Evolutionary conservation across 2,888 invertebrate species (phyloP), one percentile per base, ranked within the genome.

Genomic region (Synanthedon formicaeformis): DNA sequence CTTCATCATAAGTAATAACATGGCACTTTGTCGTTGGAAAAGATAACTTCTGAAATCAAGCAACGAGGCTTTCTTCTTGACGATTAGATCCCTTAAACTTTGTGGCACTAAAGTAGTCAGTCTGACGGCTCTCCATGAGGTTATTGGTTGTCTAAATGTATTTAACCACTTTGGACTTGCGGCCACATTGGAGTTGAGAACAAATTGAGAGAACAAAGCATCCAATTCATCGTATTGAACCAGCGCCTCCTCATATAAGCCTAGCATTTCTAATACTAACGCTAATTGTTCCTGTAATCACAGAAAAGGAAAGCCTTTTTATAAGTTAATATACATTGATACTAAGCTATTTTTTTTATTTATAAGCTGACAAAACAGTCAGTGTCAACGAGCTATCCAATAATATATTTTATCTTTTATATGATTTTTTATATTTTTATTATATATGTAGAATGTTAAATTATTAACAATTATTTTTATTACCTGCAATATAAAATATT

Each of bases 211-310:
- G 78, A 98, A 97, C 62, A 98, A 90, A 51, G 97, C 98, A 86
- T 98, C 98, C 69, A 99, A 88, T 83, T 98, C 98, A 75, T 98
- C 98, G 76, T 98, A 99, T 72, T 98, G 98, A 53, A 98, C 95
- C 61, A 98, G 86, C 12, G 98, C 96, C 84, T 98, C 98, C 61
- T 97, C 96, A 70, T 95, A 93, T 59, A 98, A 88, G 54, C 96
- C 96, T 60, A 98, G 85, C 94, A 97, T 97, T 89, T 98, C 96
- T 66, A 97, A 90, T 59, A 96, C 95, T 81, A 98, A 95, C 55
- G 97, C 98, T 63, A 98, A 89, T 86, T 98, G 97, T 87, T 98
- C 98, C 93, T 97, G 89, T 54, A 88, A 51, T 1, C 40, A 34
- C 40, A 48, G 10, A 41, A 40, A 40, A 50, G 2, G 45, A 6